phyloP scores from a whole-genome alignment of 2,888 invertebrate genomes.

The Phragmatobia fuliginosa region DNA sequence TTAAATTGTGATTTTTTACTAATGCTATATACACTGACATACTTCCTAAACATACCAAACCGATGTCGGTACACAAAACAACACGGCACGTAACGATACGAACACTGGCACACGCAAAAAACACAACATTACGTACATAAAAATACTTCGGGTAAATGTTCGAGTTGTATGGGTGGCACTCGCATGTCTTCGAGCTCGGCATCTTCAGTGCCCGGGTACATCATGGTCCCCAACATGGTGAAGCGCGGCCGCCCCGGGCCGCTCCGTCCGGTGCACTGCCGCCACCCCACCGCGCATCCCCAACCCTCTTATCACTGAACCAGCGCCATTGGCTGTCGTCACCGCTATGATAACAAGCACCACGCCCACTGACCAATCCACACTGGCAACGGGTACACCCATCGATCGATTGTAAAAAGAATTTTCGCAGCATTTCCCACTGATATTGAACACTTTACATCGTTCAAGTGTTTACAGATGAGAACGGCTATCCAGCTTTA shows the following conservation, averaged over 20 bases:
- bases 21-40: neutral
- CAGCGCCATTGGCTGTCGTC: constrained; percentile 72
- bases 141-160: constrained; percentile 91
- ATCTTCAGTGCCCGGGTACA: constrained; percentile 80
- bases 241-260: constrained; percentile 71
- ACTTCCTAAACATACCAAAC: constrained; percentile 19
- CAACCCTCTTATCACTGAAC: constrained; percentile 79
- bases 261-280: constrained; percentile 76
- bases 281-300: constrained; percentile 78
- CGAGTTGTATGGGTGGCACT: constrained; percentile 91
- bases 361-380: constrained; percentile 83
- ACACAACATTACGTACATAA: constrained; percentile 87
- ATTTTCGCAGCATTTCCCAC: constrained; percentile 76
- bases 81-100: constrained; percentile 37
- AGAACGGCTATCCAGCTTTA: constrained; percentile 56
- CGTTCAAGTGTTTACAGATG: constrained; percentile 72
- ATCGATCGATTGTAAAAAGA: constrained; percentile 79
- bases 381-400: constrained; percentile 69
- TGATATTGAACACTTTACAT: constrained; percentile 77
- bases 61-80: constrained; percentile 33
- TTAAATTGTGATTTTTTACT: neutral
- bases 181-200: constrained; percentile 86
- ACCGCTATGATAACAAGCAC: constrained; percentile 75
- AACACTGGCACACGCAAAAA: constrained; percentile 52
- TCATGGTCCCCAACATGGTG: constrained; percentile 83